Base-by-base conservation (phyloP, 1,140 invertebrate genomes). In the Drosophila hydei region DNA sequence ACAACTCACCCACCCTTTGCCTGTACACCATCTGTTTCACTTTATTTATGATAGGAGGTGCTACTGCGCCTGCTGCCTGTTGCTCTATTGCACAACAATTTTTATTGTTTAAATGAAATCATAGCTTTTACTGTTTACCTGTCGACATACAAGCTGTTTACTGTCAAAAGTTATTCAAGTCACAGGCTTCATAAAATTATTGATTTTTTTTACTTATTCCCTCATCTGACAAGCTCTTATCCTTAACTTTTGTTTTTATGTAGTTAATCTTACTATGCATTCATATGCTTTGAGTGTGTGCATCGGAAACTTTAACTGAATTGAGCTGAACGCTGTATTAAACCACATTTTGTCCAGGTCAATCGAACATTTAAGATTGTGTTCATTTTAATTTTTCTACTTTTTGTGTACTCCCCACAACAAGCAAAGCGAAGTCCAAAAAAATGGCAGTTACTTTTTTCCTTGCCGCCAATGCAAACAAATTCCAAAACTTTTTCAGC, bases 281-380 rank as follows among this genome's bases (percentile, higher is more conserved):
- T 16, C 16, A 4, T 1, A 4, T 27, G 11, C n/a, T n/a, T n/a
- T n/a, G n/a, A n/a, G n/a, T n/a, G n/a, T n/a, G n/a, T n/a, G n/a
- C n/a, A n/a, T n/a, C n/a, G n/a, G n/a, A 0, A 8, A 14, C 16
- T 52, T 52, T 11, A 33, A 52, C 30, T 7, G 12, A 52, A 52
- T 19, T 54, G 18, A 38, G 33, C 33, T 14, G 12, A 40, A 36
- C 18, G 27, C 14, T 52, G 12, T 36, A 16, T 2, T 1, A 33
- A 51, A n/a, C 18, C 21, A 23, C 3, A 7, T n/a, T 21, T 1
- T 4, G 19, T 0, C 18, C 18, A 9, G 11, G 27, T 16, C 30
- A 72, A 68, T 78, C 75, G 33, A 73, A 75, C 71, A 79, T 61
- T 55, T 51, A 25, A 7, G 11, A 0, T 18, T 16, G 21, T 40